A percentile compares a stretch with the other conserved stretches of the same genome.
Evolutionary conservation across 1,140 invertebrate species (phyloP).

Genomic region (Drosophila baimaii): DNA sequence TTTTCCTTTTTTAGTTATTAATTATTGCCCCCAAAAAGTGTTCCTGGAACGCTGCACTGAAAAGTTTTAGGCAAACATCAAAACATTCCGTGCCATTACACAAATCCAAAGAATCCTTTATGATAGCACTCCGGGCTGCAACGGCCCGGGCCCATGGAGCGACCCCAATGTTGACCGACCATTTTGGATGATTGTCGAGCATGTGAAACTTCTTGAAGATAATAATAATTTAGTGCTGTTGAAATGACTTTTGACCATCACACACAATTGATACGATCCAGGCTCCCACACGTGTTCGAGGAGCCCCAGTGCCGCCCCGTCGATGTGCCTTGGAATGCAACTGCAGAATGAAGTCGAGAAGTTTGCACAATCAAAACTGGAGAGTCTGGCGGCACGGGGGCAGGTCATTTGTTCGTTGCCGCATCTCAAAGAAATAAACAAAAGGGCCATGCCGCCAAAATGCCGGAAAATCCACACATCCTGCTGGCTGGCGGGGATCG

Average conservation of each 20-base stretch:
- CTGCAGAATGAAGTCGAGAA: slow-evolving; percentile 65
- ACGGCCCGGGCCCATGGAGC: background rate
- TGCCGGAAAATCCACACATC: slow-evolving; percentile 79
- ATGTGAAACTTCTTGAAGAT: slow-evolving; percentile 84
- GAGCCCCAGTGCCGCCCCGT: background rate
- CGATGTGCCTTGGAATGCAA: slow-evolving; percentile 65
- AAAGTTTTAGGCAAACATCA: slow-evolving; percentile 68
- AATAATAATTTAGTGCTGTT: slow-evolving; percentile 85
- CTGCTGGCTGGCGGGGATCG: slow-evolving; percentile 43
- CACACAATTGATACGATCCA: slow-evolving; percentile 83
- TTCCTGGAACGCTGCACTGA: too few species aligned
- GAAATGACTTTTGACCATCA: slow-evolving; percentile 85
- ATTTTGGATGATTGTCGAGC: slow-evolving; percentile 76
- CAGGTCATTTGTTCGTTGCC: slow-evolving; percentile 48
- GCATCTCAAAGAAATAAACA: slow-evolving; percentile 81
- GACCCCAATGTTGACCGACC: slow-evolving; percentile 27
- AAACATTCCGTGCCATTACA: slow-evolving; percentile 79
- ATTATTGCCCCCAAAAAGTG: background rate
- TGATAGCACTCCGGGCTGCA: slow-evolving; percentile 50
- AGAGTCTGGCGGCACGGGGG: background rate
- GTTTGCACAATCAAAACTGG: slow-evolving; percentile 62
- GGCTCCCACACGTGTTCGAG: slow-evolving; percentile 62
- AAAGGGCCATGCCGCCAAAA: slow-evolving; percentile 68
- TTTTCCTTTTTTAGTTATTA: background rate
- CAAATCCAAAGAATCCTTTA: slow-evolving; percentile 71